These are phyloP conservation scores for Martes martes DNA, from an alignment of 2,113 vertebrate genomes.

Conservation along the genomic window DNA sequence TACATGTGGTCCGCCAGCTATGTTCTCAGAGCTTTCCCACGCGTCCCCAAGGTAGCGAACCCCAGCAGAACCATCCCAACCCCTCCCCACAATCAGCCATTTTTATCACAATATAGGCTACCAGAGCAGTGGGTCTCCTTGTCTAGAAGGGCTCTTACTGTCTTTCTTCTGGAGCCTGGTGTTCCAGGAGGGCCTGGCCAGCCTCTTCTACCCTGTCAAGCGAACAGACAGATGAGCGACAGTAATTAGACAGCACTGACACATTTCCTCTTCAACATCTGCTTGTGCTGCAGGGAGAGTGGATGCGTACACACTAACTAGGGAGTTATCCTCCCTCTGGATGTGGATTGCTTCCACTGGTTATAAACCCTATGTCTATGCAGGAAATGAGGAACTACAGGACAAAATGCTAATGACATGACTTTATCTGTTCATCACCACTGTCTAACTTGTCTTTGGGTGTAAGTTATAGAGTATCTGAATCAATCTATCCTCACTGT, in stretches of 20 bases:
- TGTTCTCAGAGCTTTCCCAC: background rate
- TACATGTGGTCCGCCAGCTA: background rate
- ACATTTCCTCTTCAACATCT: background rate
- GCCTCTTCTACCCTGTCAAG: conserved; percentile 72
- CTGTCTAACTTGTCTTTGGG: background rate
- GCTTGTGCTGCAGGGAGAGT: background rate
- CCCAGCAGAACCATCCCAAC: background rate
- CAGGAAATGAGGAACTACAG: background rate
- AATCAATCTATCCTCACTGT: background rate
- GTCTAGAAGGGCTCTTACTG: conserved; percentile 56
- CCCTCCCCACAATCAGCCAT: background rate
- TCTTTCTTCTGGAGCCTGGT: conserved; percentile 57
- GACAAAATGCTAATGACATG: background rate
- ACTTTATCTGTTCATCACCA: background rate
- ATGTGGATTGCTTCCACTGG: background rate
- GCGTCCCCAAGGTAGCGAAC: background rate
- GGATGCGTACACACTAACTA: rapidly evolving
- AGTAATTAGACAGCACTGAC: background rate
- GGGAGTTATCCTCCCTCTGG: background rate
- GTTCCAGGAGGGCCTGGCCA: conserved; percentile 43
- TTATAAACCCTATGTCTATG: background rate
- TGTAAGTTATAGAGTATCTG: background rate
- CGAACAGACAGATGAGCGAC: background rate
- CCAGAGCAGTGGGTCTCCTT: background rate
- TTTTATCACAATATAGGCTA: background rate